phyloP scores from a whole-genome alignment of 23 tunicate genomes.

The Clavelina lepadiformis region DNA sequence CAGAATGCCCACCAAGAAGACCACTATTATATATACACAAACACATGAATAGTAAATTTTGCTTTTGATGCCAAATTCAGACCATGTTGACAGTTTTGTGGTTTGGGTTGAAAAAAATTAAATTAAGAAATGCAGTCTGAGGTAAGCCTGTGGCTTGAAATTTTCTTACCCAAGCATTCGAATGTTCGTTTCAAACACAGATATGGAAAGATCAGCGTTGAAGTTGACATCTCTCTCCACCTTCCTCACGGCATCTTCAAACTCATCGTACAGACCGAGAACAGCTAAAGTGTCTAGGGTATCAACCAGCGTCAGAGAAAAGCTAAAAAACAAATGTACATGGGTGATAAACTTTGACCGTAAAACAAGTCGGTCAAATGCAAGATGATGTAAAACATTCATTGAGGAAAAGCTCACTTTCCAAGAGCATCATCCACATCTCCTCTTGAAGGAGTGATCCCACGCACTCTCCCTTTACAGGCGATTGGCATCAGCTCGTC shows the following conservation, averaged over 20 bases:
- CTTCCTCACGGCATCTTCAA: conserved; percentile 81
- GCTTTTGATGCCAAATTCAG: no score
- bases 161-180: conserved; percentile 86
- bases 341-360: no score
- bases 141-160: no score
- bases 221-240: conserved; percentile 48
- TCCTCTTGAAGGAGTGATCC: conserved; percentile 79
- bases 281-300: conserved; percentile 90
- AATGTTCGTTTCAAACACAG: conserved; percentile 92
- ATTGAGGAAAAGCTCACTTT: conserved; percentile 35
- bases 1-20: conserved; percentile 87
- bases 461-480: conserved; percentile 83
- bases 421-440: conserved; percentile 95
- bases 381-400: not conserved
- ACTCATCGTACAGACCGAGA: conserved; percentile 84
- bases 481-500: conserved; percentile 98
- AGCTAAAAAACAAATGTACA: no score
- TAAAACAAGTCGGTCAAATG: no score
- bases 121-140: no score
- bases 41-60: not conserved
- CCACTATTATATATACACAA: conserved; percentile 31
- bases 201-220: conserved; percentile 64
- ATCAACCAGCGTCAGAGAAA: conserved; percentile 91
- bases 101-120: no score
- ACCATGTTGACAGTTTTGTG: no score